These are phyloP conservation scores for Hyperopisus bebe DNA, from an alignment of 2,113 vertebrate species.

Conservation along the genomic window DNA sequence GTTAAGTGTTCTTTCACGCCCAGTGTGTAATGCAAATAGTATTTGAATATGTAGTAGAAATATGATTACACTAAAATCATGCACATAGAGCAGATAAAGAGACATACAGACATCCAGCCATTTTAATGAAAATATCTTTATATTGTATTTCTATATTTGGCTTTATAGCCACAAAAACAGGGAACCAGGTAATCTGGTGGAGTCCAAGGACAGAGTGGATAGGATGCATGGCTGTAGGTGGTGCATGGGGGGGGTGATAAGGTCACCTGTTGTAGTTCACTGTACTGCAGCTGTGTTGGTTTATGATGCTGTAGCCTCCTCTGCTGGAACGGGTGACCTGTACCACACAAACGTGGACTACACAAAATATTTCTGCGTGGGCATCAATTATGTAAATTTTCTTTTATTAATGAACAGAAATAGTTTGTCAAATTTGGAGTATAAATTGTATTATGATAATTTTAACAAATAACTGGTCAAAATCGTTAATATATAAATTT, in stretches of 20 bases:
- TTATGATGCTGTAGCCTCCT: conserved; percentile 63
- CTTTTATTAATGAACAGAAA: not conserved
- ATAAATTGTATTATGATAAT: not conserved
- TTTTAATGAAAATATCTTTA: not conserved
- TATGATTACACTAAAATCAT: not conserved
- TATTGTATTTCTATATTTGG: not conserved
- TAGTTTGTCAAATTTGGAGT: not conserved
- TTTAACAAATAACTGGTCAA: not conserved
- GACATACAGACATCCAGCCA: not conserved
- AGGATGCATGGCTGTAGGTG: not conserved
- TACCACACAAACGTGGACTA: not conserved
- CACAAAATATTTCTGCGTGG: not conserved
- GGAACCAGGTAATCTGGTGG: not conserved
- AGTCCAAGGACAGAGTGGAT: not conserved
- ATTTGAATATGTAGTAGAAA: not conserved
- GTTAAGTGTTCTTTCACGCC: not conserved
- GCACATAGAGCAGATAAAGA: not conserved
- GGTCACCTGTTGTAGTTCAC: not conserved
- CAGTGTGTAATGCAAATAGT: not conserved
- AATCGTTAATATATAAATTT: not conserved
- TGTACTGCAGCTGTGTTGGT: conserved; percentile 64
- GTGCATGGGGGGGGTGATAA: not conserved
- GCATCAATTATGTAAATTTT: not conserved
- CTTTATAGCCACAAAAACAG: not conserved
- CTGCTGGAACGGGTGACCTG: conserved; percentile 56